A percentile compares a stretch with the other conserved stretches of the same genome.
phyloP scores from a whole-genome alignment of 2,888 invertebrate genomes.

The Melikaiella ostensackeni region DNA sequence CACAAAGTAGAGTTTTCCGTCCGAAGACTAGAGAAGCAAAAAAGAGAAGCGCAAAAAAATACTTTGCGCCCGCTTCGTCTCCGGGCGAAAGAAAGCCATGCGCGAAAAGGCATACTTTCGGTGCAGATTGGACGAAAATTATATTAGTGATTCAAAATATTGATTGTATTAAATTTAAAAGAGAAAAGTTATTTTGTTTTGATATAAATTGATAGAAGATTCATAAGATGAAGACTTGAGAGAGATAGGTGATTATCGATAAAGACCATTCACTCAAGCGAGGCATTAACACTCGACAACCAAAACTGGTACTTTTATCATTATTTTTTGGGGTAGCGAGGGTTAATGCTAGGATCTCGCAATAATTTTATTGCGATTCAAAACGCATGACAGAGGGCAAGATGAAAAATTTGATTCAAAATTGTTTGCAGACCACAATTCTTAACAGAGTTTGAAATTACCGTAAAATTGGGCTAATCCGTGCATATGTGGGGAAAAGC shows the following conservation, averaged over 20 bases:
- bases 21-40: too few relatives aligned
- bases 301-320: slow-evolving; percentile 12
- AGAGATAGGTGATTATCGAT: neutral
- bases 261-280: slow-evolving; percentile 22
- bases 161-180: too few relatives aligned
- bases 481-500: too few relatives aligned
- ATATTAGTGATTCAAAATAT: too few relatives aligned
- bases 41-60: too few relatives aligned
- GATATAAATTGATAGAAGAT: neutral
- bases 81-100: too few relatives aligned
- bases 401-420: neutral
- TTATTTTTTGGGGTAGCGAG: neutral
- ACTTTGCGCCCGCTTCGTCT: too few relatives aligned
- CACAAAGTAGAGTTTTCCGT: too few relatives aligned
- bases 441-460: neutral
- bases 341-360: slow-evolving; percentile 1
- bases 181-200: too few relatives aligned
- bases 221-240: slow-evolving; percentile 4
- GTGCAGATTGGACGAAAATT: too few relatives aligned
- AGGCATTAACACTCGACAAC: slow-evolving; percentile 27
- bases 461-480: too few relatives aligned
- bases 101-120: too few relatives aligned
- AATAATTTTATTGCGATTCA: slow-evolving; percentile 1
- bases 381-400: neutral
- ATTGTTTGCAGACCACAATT: neutral